Conservation (phyloP, 2,113 vertebrate species). For the Mustelus asterias region DNA sequence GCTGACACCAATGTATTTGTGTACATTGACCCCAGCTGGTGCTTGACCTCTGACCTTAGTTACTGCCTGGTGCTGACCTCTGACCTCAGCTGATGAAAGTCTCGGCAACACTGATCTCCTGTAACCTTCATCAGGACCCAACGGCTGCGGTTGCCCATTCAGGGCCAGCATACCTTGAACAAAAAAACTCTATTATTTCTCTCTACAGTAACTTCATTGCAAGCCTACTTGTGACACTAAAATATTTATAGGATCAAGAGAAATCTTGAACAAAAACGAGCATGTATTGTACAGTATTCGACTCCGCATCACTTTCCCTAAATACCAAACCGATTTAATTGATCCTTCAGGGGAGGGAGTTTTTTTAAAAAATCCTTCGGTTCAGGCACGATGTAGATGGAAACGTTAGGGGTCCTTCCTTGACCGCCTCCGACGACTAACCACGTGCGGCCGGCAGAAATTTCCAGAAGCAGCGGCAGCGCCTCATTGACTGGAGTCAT, state of each 20-base stretch:
- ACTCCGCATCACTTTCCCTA: neutral
- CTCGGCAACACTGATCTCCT: neutral
- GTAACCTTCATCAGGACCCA: constrained; percentile 13
- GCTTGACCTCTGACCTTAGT: no score
- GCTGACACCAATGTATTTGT: neutral
- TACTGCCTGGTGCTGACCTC: neutral
- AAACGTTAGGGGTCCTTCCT: neutral
- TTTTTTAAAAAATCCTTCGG: neutral
- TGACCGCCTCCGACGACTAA: neutral
- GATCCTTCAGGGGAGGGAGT: no score
- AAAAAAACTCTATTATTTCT: no score
- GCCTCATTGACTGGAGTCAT: neutral
- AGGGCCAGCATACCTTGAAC: neutral
- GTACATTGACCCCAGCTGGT: neutral
- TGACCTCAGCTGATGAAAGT: neutral
- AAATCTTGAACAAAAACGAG: no score
- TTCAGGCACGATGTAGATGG: neutral
- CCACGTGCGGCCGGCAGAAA: neutral
- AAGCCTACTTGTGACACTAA: no score
- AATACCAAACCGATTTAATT: neutral
- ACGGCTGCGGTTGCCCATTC: neutral
- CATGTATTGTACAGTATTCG: neutral
- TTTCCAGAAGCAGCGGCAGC: neutral
- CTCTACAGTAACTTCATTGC: no score
- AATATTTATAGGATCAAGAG: no score